Percentiles rank a stretch among this genome's conserved stretches.
Conservation (phyloP, 2,888 invertebrate genomes). For the Parnassius orleans region DNA sequence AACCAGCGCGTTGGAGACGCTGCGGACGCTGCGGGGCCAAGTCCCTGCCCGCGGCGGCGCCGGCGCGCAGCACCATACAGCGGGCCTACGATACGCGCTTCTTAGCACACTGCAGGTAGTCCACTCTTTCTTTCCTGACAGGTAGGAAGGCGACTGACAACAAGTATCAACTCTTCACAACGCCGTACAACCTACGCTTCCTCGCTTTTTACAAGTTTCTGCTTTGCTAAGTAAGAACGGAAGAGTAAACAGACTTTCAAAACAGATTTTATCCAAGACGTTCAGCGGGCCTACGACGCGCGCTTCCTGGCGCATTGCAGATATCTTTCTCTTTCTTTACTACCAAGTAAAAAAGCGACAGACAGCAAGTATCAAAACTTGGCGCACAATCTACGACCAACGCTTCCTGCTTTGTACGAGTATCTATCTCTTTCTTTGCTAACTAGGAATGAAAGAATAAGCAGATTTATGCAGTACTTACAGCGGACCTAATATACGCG, state of each 20-base stretch:
- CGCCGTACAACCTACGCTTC: too few species aligned
- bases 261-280: constrained; percentile 9
- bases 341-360: neutral
- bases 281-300: constrained; percentile 58
- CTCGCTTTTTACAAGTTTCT: too few species aligned
- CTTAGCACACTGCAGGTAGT: constrained; percentile 57
- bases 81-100: constrained; percentile 59
- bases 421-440: too few species aligned
- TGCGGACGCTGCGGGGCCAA: constrained; percentile 66
- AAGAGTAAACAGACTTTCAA: too few species aligned
- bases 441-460: too few species aligned
- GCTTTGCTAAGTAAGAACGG: too few species aligned
- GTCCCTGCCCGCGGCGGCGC: constrained; percentile 44
- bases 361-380: neutral
- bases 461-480: too few species aligned
- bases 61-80: constrained; percentile 54
- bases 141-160: neutral
- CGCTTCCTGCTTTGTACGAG: too few species aligned
- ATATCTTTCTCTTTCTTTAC: constrained; percentile 33
- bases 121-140: neutral
- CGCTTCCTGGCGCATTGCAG: constrained; percentile 59
- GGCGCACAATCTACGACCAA: too few species aligned
- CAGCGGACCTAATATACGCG: too few species aligned
- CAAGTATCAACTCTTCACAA: neutral
- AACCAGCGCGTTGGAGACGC: constrained; percentile 52